Evolutionary conservation across 2,888 invertebrate genomes (phyloP).

Genomic region (Ichneumoninae sp.): DNA sequence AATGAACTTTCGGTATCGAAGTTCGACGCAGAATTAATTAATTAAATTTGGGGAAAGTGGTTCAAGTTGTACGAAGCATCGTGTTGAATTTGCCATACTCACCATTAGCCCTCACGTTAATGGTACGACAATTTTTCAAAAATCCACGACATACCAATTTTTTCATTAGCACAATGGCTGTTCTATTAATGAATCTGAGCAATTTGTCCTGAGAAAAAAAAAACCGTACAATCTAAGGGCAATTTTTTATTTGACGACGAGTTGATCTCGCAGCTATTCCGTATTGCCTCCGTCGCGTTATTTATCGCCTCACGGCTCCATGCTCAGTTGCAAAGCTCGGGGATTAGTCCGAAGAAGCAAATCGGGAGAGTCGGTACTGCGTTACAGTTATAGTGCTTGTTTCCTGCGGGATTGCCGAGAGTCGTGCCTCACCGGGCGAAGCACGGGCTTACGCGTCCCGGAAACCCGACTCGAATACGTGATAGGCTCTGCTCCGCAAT

Average conservation of each 20-base stretch:
- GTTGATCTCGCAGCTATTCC: neutral
- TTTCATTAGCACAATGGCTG: neutral
- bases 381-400: constrained; percentile 35
- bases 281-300: neutral
- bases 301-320: constrained; percentile 26
- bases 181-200: neutral
- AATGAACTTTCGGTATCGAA: neutral
- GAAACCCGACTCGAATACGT: constrained; percentile 65
- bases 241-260: neutral
- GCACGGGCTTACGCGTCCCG: constrained; percentile 66
- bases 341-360: constrained; percentile 64
- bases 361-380: constrained; percentile 59
- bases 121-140: neutral
- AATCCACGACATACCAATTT: neutral
- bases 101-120: no score
- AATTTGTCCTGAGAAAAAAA: neutral
- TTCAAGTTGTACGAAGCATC: neutral
- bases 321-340: constrained; percentile 45
- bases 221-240: neutral
- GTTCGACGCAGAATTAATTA: neutral
- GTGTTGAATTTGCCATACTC: neutral
- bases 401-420: constrained; percentile 14
- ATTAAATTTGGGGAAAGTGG: no score
- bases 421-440: constrained; percentile 35
- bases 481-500: constrained; percentile 29